These are phyloP conservation scores for Nannobrachium achirus DNA, from an alignment of 2,113 vertebrate species.

Conservation along the genomic window DNA sequence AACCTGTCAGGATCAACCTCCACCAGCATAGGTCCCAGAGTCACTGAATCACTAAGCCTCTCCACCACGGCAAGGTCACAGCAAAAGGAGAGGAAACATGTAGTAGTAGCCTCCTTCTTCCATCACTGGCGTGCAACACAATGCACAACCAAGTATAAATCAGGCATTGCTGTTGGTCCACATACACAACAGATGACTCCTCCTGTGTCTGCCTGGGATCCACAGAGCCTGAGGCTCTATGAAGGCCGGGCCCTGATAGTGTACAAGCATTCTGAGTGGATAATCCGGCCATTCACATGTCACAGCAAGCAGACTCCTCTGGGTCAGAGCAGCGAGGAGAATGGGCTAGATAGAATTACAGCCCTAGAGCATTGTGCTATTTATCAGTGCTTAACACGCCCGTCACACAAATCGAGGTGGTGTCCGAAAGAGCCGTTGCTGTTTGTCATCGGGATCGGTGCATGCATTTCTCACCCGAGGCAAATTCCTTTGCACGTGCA, in stretches of 20 bases:
- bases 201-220: constrained; percentile 33
- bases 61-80: no score
- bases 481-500: no score
- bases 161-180: constrained; percentile 29
- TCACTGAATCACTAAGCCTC: no score
- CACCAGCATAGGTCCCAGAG: no score
- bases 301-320: background rate
- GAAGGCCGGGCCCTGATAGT: background rate
- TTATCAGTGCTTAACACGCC: constrained; percentile 41
- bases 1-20: no score
- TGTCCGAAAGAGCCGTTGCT: constrained; percentile 14
- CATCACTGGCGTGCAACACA: no score
- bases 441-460: constrained; percentile 14
- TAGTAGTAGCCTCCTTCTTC: no score
- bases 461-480: no score
- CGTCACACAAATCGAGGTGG: constrained; percentile 36
- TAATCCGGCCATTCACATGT: constrained; percentile 37
- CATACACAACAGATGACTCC: constrained; percentile 41
- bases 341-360: constrained; percentile 33
- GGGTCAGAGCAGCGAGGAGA: constrained; percentile 23
- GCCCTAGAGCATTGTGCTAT: constrained; percentile 27
- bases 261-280: constrained; percentile 12
- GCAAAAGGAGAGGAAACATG: no score
- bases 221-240: constrained; percentile 7
- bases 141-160: no score